Conservation (phyloP, 1,140 invertebrate species). For the Magallana gigas region DNA sequence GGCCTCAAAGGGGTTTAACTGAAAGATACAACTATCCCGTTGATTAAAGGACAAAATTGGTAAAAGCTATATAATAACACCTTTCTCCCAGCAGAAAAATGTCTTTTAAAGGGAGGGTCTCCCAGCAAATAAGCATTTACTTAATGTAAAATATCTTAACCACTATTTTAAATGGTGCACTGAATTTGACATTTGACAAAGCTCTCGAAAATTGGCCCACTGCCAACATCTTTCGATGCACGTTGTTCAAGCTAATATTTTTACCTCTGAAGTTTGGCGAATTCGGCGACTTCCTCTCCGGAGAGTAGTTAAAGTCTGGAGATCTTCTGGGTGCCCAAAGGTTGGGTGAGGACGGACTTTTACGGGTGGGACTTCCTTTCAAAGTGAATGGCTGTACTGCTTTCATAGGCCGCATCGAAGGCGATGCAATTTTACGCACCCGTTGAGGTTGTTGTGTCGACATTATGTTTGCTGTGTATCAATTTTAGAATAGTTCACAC, state of each 20-base stretch:
- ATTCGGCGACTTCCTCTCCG: conserved; percentile 65
- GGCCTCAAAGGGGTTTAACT: background rate
- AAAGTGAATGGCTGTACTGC: conserved; percentile 67
- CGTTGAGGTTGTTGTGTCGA: conserved; percentile 58
- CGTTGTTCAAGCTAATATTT: conserved; percentile 20
- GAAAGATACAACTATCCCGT: background rate
- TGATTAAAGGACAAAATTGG: background rate
- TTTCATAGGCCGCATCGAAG: conserved; percentile 70
- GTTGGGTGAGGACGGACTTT: conserved; percentile 63
- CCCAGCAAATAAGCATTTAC: background rate
- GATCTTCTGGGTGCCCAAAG: conserved; percentile 60
- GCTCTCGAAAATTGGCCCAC: background rate
- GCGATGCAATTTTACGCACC: conserved; percentile 68
- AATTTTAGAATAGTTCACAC: background rate
- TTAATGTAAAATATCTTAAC: background rate
- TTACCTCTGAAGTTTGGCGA: conserved; percentile 64
- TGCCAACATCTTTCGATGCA: conserved; percentile 38
- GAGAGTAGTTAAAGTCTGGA: conserved; percentile 63
- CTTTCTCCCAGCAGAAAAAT: background rate
- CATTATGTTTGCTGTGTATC: conserved; percentile 43
- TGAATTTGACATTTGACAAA: conserved; percentile 28
- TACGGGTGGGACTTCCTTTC: conserved; percentile 63
- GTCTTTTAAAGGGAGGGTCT: conserved; percentile 40
- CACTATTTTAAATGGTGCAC: background rate
- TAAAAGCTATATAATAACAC: background rate